These are phyloP conservation scores for Drosophila navojoa DNA, from an alignment of 1,140 invertebrate genomes.

Conservation along the genomic window DNA sequence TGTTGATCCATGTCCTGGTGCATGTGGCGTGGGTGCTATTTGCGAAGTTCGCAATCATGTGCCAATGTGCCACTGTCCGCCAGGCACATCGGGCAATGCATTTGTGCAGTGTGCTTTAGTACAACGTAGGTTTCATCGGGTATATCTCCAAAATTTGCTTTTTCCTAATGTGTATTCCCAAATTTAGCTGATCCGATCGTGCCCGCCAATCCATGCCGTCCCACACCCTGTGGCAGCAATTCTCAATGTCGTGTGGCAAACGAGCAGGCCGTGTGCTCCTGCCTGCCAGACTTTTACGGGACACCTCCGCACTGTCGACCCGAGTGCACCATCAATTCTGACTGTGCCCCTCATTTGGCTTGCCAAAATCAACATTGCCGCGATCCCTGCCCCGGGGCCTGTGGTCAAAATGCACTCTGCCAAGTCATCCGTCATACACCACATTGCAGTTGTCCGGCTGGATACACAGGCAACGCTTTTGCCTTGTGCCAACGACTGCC, in stretches of 20 bases:
- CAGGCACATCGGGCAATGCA: conserved; percentile 89
- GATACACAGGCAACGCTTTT: conserved; percentile 93
- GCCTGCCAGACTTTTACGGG: conserved; percentile 86
- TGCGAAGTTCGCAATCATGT: conserved; percentile 89
- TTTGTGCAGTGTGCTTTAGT: conserved; percentile 85
- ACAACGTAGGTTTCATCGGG: conserved; percentile 84
- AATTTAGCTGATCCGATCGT: conserved; percentile 61
- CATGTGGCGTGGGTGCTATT: conserved; percentile 89
- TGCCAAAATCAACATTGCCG: conserved; percentile 90
- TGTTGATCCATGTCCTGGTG: conserved; percentile 89
- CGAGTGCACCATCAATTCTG: conserved; percentile 87
- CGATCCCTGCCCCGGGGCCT: conserved; percentile 88
- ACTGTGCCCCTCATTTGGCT: conserved; percentile 87
- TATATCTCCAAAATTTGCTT: conserved; percentile 31
- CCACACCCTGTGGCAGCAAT: conserved; percentile 90
- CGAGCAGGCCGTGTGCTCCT: conserved; percentile 87
- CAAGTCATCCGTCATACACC: conserved; percentile 92
- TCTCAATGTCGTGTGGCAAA: conserved; percentile 87
- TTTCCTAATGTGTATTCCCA: background rate
- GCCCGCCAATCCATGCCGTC: conserved; percentile 86
- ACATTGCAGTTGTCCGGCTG: conserved; percentile 90
- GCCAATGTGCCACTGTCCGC: conserved; percentile 88
- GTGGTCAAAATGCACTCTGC: conserved; percentile 89
- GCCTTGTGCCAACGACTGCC: conserved; percentile 80
- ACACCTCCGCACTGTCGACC: conserved; percentile 87